Evolutionary conservation across 2,888 invertebrate genomes (phyloP), one percentile per base, ranked within the genome.

Genomic region (Azorinus chamasolen): DNA sequence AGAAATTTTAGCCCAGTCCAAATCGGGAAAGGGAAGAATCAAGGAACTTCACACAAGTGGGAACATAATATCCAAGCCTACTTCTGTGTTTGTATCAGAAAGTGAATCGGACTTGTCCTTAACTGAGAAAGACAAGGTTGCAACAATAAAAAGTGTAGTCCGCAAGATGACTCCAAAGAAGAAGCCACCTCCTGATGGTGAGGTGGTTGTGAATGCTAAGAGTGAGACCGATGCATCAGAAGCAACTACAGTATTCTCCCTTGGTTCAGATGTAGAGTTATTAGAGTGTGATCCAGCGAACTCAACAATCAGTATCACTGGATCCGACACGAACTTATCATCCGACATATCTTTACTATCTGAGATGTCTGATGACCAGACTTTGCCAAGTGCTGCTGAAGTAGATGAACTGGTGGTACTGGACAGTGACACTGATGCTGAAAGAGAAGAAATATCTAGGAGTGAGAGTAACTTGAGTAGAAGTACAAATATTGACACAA

Each of bases 71-170:
- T 22, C 43, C 1, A 57, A 18, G n/a, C 43, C 57, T 43, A 25
- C 41, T 57, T 22, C 16, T 43, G 57, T 57, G 1, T 57, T 43
- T 25, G 24, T 41, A 1, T 41, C 57, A 22, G 57, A 57, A 43
- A 55, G 41, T 55, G 55, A 55, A 10, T 24, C 43, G n/a, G 57
- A 57, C 25, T 43, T 46, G 3, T 59, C 59, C 12, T 22, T 25
- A 24, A 37, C 32, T 5, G 10, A 18, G 8, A 18, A n/a, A 32
- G 32, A 32, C 32, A 32, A 32, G 5, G 32, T 10, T 32, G 10
- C 32, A 32, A 32, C 32, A 6, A 6, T 48, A 20, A 59, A 46
- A 46, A 48, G 32, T 59, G 46, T 14, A 10, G 46, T 48, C 12
- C 46, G 18, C 32, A 59, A 59, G 27, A 43, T 32, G 22, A 24